Evolutionary conservation across 2,888 invertebrate species (phyloP).

Genomic region (Amiota mariae): DNA sequence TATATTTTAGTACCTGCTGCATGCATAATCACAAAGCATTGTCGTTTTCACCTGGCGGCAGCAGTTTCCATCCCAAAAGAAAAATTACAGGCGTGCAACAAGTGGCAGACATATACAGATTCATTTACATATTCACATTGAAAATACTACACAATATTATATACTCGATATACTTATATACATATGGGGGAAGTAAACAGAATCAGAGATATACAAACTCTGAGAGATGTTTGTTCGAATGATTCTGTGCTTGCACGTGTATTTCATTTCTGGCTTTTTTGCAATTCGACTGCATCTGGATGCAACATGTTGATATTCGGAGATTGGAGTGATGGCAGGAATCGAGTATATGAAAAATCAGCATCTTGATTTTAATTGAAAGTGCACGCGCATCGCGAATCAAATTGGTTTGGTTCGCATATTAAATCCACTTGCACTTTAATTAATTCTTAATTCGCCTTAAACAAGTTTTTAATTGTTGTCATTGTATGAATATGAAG

Average conservation of each 20-base stretch:
- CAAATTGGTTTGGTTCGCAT: background rate
- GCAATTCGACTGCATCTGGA: background rate
- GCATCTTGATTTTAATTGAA: conserved; percentile 20
- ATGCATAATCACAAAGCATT: conserved; percentile 1
- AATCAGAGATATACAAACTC: background rate
- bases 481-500: background rate
- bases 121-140: too few species aligned
- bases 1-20: background rate
- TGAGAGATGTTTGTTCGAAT: background rate
- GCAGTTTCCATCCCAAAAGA: background rate
- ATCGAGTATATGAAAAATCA: background rate
- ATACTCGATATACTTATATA: too few species aligned
- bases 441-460: conserved; percentile 16
- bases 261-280: background rate
- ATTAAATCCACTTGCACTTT: conserved; percentile 12
- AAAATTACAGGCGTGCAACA: background rate
- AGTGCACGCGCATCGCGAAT: conserved; percentile 9
- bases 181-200: background rate
- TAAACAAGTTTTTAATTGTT: conserved; percentile 21
- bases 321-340: background rate
- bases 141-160: too few species aligned
- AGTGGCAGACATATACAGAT: background rate
- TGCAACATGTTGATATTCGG: background rate
- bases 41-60: background rate
- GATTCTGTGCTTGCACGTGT: background rate